A percentile compares a stretch with the other conserved stretches of the same genome.
Evolutionary conservation across 2,113 vertebrate genomes (phyloP).

Genomic region (Chrysochloris asiatica): DNA sequence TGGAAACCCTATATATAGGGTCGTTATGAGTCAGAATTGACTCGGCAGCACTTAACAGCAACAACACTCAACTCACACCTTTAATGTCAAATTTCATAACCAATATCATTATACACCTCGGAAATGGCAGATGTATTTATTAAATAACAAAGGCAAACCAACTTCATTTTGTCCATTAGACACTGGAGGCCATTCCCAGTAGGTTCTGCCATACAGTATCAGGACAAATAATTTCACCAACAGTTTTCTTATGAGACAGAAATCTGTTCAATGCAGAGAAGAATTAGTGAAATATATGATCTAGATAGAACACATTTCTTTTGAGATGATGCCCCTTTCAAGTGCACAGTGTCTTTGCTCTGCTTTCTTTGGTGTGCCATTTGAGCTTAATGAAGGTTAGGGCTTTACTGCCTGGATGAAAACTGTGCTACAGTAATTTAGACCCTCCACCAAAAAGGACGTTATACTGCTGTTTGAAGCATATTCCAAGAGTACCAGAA

Average conservation of each 20-base stretch:
- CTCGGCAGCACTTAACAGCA: too few relatives aligned
- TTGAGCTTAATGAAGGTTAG: neutral
- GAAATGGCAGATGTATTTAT: neutral
- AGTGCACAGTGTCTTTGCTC: neutral
- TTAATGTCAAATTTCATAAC: conserved; percentile 20
- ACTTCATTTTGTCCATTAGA: neutral
- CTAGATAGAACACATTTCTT: neutral
- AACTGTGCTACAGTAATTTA: neutral
- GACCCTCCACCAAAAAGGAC: neutral
- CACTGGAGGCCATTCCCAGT: neutral
- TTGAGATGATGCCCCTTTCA: neutral
- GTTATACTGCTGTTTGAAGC: neutral
- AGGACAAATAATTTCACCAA: neutral
- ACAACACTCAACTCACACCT: neutral
- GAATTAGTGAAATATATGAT: conserved; percentile 25
- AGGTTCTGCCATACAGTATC: neutral
- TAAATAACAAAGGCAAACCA: neutral
- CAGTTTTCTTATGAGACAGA: conserved; percentile 4
- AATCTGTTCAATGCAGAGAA: neutral
- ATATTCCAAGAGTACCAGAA: conserved; percentile 34
- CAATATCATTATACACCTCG: neutral
- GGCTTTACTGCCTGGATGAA: neutral
- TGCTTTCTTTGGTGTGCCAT: neutral
- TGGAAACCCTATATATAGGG: too few relatives aligned
- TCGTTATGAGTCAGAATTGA: too few relatives aligned